A percentile compares a stretch with the other conserved stretches of the same genome.
Conservation (phyloP, 2,797 vertebrate genomes). For the Hippopotamyrus pictus region DNA sequence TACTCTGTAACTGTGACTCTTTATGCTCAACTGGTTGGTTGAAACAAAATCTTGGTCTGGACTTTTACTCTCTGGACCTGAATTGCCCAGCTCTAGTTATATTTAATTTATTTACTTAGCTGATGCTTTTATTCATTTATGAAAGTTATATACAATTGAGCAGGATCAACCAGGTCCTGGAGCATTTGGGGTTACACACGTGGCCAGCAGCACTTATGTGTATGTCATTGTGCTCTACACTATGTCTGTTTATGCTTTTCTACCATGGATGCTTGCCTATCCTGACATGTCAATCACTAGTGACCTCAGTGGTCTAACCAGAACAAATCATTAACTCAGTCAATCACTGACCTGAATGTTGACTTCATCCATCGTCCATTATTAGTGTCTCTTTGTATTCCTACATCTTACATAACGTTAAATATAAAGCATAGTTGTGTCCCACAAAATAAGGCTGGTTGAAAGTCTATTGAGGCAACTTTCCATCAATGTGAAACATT, state of each 20-base stretch:
- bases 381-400: background rate
- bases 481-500: background rate
- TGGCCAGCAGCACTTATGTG: background rate
- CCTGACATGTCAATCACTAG: background rate
- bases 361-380: background rate
- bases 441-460: background rate
- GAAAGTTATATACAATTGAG: background rate
- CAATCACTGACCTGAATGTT: background rate
- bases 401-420: background rate
- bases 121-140: background rate
- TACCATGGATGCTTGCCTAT: background rate
- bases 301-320: background rate
- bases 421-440: background rate
- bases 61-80: background rate
- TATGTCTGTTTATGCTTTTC: background rate
- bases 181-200: background rate
- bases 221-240: background rate
- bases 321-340: background rate
- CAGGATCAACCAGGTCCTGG: background rate
- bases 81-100: background rate
- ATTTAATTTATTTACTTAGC: background rate
- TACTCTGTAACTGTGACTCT: background rate
- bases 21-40: background rate
- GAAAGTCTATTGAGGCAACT: background rate
- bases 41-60: background rate